phyloP scores from a whole-genome alignment of 2,888 invertebrate species.

The Amphiduros pacificus region DNA sequence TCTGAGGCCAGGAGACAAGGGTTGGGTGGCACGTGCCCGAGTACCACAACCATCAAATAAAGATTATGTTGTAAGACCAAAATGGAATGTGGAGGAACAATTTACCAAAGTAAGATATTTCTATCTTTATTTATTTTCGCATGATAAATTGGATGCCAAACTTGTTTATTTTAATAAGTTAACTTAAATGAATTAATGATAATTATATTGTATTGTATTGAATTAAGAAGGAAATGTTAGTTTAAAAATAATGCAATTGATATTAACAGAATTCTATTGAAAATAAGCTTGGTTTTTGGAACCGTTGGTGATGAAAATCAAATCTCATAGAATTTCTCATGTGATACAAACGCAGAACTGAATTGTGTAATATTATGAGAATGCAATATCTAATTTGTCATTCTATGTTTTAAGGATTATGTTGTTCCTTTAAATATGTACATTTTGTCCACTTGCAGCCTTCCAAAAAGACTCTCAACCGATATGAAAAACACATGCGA shows the following conservation, averaged over 20 bases:
- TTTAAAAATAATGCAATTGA: not conserved
- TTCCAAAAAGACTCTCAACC: conserved; percentile 80
- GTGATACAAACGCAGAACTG: too few relatives aligned
- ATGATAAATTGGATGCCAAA: too few relatives aligned
- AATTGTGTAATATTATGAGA: too few relatives aligned
- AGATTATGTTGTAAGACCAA: conserved; percentile 93
- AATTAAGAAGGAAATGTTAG: not conserved
- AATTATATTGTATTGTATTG: not conserved
- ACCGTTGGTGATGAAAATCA: too few relatives aligned
- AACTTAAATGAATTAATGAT: too few relatives aligned
- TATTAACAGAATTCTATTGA: not conserved
- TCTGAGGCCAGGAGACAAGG: conserved; percentile 89
- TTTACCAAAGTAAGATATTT: too few relatives aligned
- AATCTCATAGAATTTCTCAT: too few relatives aligned
- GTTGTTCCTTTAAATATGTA: not conserved
- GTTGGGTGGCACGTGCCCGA: conserved; percentile 91
- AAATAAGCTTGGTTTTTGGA: not conserved
- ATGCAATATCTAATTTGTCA: too few relatives aligned
- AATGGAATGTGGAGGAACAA: conserved; percentile 80
- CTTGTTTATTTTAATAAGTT: too few relatives aligned
- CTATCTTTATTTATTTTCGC: too few relatives aligned
- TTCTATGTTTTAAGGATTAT: too few relatives aligned
- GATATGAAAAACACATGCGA: conserved; percentile 91
- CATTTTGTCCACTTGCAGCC: not conserved
- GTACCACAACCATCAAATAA: conserved; percentile 94